Conservation (phyloP, 2,113 vertebrate genomes). For the Psammodynastes pulverulentus region DNA sequence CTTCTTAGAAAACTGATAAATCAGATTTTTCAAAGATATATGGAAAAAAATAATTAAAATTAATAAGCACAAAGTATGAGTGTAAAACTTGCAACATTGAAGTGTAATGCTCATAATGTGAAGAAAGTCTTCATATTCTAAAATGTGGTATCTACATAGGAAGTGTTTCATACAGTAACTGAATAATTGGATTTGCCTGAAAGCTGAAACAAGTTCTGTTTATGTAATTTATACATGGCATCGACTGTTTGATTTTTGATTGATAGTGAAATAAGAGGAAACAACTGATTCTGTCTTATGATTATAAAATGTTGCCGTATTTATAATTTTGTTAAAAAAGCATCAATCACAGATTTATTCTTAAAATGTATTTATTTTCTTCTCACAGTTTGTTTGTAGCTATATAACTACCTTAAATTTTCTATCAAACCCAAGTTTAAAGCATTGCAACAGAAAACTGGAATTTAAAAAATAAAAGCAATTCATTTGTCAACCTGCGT, state of each 20-base stretch:
- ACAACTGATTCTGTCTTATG: background rate
- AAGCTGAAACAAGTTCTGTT: background rate
- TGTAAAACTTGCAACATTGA: background rate
- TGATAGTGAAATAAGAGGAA: background rate
- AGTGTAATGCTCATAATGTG: background rate
- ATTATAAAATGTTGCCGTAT: background rate
- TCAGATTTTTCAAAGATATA: background rate
- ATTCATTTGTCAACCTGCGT: background rate
- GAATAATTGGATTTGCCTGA: background rate
- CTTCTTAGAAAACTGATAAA: background rate
- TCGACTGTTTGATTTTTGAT: background rate
- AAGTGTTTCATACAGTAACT: background rate
- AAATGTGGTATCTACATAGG: background rate
- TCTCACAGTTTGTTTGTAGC: background rate
- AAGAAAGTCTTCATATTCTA: background rate
- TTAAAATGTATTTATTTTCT: background rate
- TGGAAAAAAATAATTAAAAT: background rate
- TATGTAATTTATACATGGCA: background rate
- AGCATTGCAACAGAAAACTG: rapidly evolving
- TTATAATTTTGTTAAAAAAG: background rate
- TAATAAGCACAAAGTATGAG: background rate
- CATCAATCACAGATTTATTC: background rate
- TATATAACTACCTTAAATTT: background rate
- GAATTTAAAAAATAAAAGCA: rapidly evolving
- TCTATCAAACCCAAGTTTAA: background rate